Evolutionary conservation across 1,140 invertebrate species (phyloP).

Genomic region (Tyrophagus putrescentiae): DNA sequence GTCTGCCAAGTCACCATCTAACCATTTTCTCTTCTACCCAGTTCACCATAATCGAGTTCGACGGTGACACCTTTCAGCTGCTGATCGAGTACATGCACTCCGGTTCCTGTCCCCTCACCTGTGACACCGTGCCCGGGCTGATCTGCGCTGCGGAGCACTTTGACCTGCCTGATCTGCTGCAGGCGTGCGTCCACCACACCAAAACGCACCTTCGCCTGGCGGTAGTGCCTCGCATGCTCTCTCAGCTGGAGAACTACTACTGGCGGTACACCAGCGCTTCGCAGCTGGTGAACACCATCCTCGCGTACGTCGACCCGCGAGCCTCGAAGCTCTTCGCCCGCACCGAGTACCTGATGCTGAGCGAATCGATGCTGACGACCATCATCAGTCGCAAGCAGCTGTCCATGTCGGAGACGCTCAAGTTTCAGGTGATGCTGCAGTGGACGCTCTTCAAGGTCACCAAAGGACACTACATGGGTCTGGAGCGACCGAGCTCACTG

Average conservation of each 20-base stretch:
- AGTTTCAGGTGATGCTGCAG: slow-evolving; percentile 79
- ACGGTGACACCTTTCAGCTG: slow-evolving; percentile 77
- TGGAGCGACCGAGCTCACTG: not conserved
- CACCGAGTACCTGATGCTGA: slow-evolving; percentile 64
- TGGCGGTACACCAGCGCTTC: slow-evolving; percentile 86
- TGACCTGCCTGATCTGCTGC: slow-evolving; percentile 73
- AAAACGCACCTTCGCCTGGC: slow-evolving; percentile 81
- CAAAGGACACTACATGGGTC: slow-evolving; percentile 44
- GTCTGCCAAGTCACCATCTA: not conserved
- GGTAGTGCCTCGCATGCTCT: slow-evolving; percentile 63
- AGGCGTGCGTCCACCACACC: slow-evolving; percentile 86
- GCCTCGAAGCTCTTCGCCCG: slow-evolving; percentile 61
- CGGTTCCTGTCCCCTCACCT: slow-evolving; percentile 74
- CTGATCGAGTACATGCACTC: slow-evolving; percentile 80
- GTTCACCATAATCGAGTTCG: slow-evolving; percentile 89
- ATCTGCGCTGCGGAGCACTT: slow-evolving; percentile 88
- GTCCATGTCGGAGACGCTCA: slow-evolving; percentile 63
- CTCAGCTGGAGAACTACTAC: slow-evolving; percentile 80
- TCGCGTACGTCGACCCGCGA: slow-evolving; percentile 71
- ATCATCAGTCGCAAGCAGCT: slow-evolving; percentile 74
- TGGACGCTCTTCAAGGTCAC: slow-evolving; percentile 46
- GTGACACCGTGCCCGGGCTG: slow-evolving; percentile 74
- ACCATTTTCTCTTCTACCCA: slow-evolving; percentile 34
- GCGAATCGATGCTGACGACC: slow-evolving; percentile 86
- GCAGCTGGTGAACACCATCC: slow-evolving; percentile 81